Evolutionary conservation across 2,888 invertebrate genomes (phyloP), one percentile per base, ranked within the genome.

Genomic region (Reticulitermes lucifugus): DNA sequence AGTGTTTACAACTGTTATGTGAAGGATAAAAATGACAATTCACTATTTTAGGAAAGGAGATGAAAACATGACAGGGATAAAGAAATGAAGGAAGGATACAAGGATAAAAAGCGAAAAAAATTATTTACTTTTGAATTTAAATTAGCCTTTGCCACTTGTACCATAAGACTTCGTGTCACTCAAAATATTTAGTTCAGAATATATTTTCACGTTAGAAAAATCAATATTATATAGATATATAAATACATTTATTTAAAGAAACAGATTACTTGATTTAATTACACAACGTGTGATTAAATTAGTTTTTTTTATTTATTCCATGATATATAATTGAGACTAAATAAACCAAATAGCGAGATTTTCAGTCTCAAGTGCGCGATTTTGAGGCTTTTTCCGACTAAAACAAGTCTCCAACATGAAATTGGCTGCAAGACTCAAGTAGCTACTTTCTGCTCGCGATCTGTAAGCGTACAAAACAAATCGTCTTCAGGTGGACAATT

Each of bases 221-320:
- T n/a, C 25, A 70, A 6, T 18, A 70, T 14, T 70, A 29, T 55
- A 14, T 55, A 21, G 29, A n/a, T 55, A 14, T 60, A 25, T 60
- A 80, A 80, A 22, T 5, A n/a, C 60, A 80, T 80, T 41, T 60
- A 35, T 55, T 60, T 80, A 55, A 80, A 80, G 60, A 60, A 60
- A 80, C 60, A 60, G 80, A 80, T 80, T 80, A 80, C 41, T 80
- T 80, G 59, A 80, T 80, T 80, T 60, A 80, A 80, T 80, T 60
- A 80, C 59, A 51, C 60, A 80, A 80, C 79, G 55, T 79, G 59
- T 79, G 55, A 79, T 79, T 71, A 35, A 71, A 71, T 71, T 35
- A 71, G 71, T 35, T 71, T 71, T 70, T 70, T 73, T 73, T 41
- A 41, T 73, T 73, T 73, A 41, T 73, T 73, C 41, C 73, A 73